Base-by-base conservation (phyloP, 2,797 vertebrate species). In the Silurus lanzhouensis region DNA sequence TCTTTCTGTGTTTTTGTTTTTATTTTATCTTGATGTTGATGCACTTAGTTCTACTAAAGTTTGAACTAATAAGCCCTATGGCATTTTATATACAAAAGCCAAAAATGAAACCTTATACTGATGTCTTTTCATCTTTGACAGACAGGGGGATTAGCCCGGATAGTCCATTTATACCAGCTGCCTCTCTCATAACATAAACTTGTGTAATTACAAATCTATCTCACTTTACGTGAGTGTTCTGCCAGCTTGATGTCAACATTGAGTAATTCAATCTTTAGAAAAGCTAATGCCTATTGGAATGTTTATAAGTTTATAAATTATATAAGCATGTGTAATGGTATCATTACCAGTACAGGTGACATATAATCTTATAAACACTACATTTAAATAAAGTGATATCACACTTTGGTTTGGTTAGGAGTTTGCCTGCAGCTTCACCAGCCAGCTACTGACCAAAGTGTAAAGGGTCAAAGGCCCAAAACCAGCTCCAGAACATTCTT, bases 401-500 rank as follows among this genome's bases (percentile, higher is more conserved):
- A 17, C 38, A 25, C 57, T 61, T 78, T 63, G 19, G 27, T n/a
- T 79, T 71, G 48, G 57, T 79, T 48, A n/a, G 52, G n/a, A 70
- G 17, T 84, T 55, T 66, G 46, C 3, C 31, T 71, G 31, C 68
- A 77, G 46, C 85, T 48, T 77, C 72, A 67, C 57, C 57, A 82
- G 52, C 64, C 77, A 84, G 38, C 27, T 61, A 72, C 81, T 74
- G 78, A 76, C 57, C 20, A 27, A 27, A 22, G 80, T 27, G 31
- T 20, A 79, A 86, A 86, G 66, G 78, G 48, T 38, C 75, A 55
- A 77, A 70, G 67, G 79, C 55, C 46, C 84, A 81, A 86, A 87
- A 67, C 70, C 61, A 81, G 27, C 61, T 78, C 78, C 46, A 74
- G 84, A 85, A 88, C 85, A 89, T 89, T 88, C 77, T 85, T 83